phyloP scores from a whole-genome alignment of 2,797 vertebrate species.

The Periparus ater region DNA sequence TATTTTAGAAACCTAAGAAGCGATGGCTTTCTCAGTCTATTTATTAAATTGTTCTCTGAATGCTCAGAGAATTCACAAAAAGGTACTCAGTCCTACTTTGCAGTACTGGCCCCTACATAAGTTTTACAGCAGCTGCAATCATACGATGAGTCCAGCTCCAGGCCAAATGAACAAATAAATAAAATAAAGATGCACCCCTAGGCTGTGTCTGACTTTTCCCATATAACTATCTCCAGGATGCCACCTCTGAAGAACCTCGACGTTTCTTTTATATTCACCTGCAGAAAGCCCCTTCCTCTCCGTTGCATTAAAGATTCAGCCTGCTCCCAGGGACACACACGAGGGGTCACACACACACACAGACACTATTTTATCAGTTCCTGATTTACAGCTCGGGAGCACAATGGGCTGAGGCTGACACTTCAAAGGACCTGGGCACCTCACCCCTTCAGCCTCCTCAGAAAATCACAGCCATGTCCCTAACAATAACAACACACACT shows the following conservation, averaged over 20 bases:
- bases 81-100: background rate
- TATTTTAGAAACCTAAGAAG: slow-evolving; percentile 37
- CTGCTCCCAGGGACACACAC: background rate
- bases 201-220: slow-evolving; percentile 62
- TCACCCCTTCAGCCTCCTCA: slow-evolving; percentile 28
- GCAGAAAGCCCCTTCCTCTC: slow-evolving; percentile 51
- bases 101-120: background rate
- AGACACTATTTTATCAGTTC: slow-evolving; percentile 1
- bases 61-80: slow-evolving; percentile 25
- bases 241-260: slow-evolving; percentile 50
- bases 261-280: slow-evolving; percentile 45
- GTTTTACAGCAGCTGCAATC: slow-evolving; percentile 55
- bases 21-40: slow-evolving; percentile 30
- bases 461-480: slow-evolving; percentile 22
- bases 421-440: slow-evolving; percentile 40
- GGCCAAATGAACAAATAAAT: slow-evolving; percentile 62
- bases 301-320: slow-evolving; percentile 56
- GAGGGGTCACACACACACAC: background rate
- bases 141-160: slow-evolving; percentile 39
- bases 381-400: slow-evolving; percentile 42
- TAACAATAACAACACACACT: slow-evolving; percentile 5
- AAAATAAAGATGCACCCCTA: slow-evolving; percentile 66
- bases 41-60: slow-evolving; percentile 47
- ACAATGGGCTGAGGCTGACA: slow-evolving; percentile 20
- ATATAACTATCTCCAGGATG: slow-evolving; percentile 48